Evolutionary conservation across 2,797 vertebrate species (phyloP), one percentile per base, ranked within the genome.

Genomic region (Cynodonichthys magdalenae): DNA sequence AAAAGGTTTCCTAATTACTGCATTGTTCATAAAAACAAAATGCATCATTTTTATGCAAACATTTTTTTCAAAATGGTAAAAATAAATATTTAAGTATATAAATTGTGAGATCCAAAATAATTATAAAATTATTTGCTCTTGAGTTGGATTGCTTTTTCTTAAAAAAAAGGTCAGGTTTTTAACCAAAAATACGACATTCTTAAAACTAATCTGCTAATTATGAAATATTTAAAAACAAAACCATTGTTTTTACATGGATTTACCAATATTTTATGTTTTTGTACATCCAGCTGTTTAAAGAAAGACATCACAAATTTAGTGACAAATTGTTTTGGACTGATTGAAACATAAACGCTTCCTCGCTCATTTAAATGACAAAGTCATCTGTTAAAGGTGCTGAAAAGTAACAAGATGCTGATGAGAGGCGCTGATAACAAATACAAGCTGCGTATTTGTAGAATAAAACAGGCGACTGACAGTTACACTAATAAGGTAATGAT

Each of bases 401-500:
- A 83, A 79, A 86, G 77, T 24, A 87, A 71, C 66, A 69, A 46
- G 58, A 58, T 39, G 59, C 71, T 83, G 68, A 79, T 69, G 79
- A 85, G 66, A 56, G 63, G 69, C 11, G 71, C 53, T 65, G 79
- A 85, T 80, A 84, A 80, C 75, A 74, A 89, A 91, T 83, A 92
- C 91, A 93, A 86, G 88, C 76, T 36, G 67, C 60, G 53, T 74
- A 90, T 91, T 91, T 93, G 92, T 93, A 90, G 92, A 90, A 77
- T 92, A 87, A 90, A 90, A 85, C 66, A 83, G 76, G 71, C 75
- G 59, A 48, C 84, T 92, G 92, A 93, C 92, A 92, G 91, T 85
- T 90, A 92, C 92, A 92, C 84, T 90, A 87, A 91, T 87, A 82
- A 80, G 83, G 78, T 84, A 87, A 87, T 85, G 85, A 91, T 86